A percentile compares a stretch with the other conserved stretches of the same genome.
These are phyloP conservation scores for Solea senegalensis DNA, from an alignment of 2,113 vertebrate genomes.

Conservation along the genomic window DNA sequence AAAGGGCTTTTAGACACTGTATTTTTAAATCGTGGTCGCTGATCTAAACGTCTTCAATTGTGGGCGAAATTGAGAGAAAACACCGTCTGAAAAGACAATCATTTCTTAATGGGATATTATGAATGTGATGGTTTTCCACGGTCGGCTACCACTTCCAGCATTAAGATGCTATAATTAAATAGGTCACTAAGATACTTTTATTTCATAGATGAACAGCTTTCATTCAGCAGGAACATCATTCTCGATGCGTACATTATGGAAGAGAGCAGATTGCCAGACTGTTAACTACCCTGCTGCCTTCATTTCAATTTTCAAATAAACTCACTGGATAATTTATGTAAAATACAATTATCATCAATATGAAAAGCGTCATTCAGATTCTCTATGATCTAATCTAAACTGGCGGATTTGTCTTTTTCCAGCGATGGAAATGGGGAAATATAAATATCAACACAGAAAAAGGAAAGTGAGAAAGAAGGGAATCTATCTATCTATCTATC, in stretches of 20 bases:
- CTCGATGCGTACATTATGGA: conserved; percentile 42
- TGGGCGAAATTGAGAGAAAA: conserved; percentile 13
- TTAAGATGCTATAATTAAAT: conserved; percentile 65
- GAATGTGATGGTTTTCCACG: conserved; percentile 55
- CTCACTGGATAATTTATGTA: conserved; percentile 74
- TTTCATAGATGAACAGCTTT: conserved; percentile 61
- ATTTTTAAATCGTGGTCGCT: conserved; percentile 6
- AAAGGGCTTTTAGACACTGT: conserved; percentile 32
- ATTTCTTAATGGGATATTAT: conserved; percentile 57
- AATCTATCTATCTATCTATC: conserved; percentile 51
- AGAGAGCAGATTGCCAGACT: conserved; percentile 58
- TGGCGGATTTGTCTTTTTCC: conserved; percentile 66
- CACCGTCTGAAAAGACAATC: conserved; percentile 38
- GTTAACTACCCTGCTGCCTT: conserved; percentile 63
- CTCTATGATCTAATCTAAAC: conserved; percentile 61
- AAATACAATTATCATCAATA: conserved; percentile 73
- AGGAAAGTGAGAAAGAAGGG: conserved; percentile 19
- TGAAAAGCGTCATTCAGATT: conserved; percentile 62
- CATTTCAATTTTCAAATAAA: conserved; percentile 74
- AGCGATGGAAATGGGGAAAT: conserved; percentile 34
- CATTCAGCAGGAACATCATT: conserved; percentile 58
- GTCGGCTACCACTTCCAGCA: conserved; percentile 55
- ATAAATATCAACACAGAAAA: conserved; percentile 26
- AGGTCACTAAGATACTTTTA: conserved; percentile 60
- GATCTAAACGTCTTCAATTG: too few species aligned